Evolutionary conservation across 2,113 vertebrate genomes (phyloP), one percentile per base, ranked within the genome.

Genomic region (human (Homo sapiens)): DNA sequence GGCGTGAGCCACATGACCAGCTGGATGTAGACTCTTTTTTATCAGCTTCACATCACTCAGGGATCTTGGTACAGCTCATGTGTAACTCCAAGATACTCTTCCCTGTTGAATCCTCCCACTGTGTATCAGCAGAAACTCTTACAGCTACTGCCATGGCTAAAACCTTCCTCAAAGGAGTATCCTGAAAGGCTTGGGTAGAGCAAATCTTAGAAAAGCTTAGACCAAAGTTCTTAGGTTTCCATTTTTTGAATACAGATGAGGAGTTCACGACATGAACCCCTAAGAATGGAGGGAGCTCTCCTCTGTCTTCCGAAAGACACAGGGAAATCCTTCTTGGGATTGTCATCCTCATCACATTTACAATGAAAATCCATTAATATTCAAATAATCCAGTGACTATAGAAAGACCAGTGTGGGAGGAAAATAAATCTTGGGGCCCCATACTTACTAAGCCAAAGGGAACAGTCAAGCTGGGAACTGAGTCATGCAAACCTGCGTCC

Each of bases 321-420:
- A 2, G 16, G n/a, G 23, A 64, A 27, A 32, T 30, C 6, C 6
- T 10, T 76, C 78, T 43, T 32, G 32, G 25, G 55, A 40, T 78
- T 43, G 27, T 14, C 8, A 20, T 2, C 14, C 20, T 43, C 0
- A 0, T 45, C 23, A 5, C 17, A 13, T 8, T 9, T 32, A 81
- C 25, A 10, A n/a, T 23, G 48, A 83, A 86, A 88, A 35, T 11
- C 20, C 23, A 27, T 11, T 35, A 13, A 32, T 11, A 12, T n/a
- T 38, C 18, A 55, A 22, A 50, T 8, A 93, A 10, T n/a, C 10
- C 48, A 45, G 55, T 5, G 30, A 27, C 40, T 8, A 17, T 20
- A 80, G 43, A 88, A 80, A 6, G 35, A 79, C 35, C 66, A 66
- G 87, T 61, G 59, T 61, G 59, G 27, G 25, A 61, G 59, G 25